Evolutionary conservation across 1,140 invertebrate genomes (phyloP), one percentile per base, ranked within the genome.

Genomic region (Atta colombica): DNA sequence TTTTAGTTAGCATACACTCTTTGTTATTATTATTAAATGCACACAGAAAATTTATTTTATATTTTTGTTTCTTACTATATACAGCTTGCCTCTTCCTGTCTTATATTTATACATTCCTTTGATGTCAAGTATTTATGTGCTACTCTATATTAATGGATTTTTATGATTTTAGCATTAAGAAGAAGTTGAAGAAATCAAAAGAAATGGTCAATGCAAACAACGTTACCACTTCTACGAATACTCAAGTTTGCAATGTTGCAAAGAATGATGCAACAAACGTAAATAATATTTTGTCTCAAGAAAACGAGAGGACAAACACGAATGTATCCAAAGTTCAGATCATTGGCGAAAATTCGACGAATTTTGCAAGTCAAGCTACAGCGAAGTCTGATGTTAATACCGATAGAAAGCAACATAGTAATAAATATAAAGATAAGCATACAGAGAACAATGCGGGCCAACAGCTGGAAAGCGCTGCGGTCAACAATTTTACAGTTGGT

Each of bases 131-230:
- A 39, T 49, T 63, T 10, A 66, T 14, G 35, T 31, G 8, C 21
- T 55, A 60, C 2, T 45, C 53, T 39, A 21, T 77, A 77, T 31
- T 18, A 60, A 31, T 49, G 4, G 25, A 72, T 49, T 58, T n/a
- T 25, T 92, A 60, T 93, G 82, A 90, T 94, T 94, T 21, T 87
- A 94, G 93, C 61, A 71, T 85, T 39, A 94, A 94, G 72, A 94
- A 93, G 89, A 94, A 93, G 80, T 72, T 82, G 49, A 94, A 92
- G 66, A 92, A 93, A 71, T 77, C 84, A n/a, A 94, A 92, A 87
- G 93, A 94, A 7, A 28, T 81, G 35, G 65, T 65, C 3, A 90
- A 21, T 45, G 61, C 86, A 60, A 93, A 84, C 77, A 88, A 68
- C 49, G 8, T 69, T 21, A 35, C 16, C 28, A 58, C 82, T 51